Evolutionary conservation across 2,888 invertebrate genomes (phyloP).

Genomic region (Isotomurus palustris): DNA sequence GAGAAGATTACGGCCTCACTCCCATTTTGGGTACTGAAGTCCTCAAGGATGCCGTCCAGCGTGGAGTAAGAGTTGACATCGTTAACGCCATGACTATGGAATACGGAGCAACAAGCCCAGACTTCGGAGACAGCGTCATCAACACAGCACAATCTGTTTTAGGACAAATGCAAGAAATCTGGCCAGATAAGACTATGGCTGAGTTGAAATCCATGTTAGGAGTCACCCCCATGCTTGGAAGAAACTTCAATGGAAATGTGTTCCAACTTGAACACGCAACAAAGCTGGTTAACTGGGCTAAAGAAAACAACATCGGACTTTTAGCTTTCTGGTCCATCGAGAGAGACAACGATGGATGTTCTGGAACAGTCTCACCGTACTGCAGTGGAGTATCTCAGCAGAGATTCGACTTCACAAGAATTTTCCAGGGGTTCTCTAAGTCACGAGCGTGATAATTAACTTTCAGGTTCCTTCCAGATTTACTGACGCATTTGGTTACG

Average conservation of each 20-base stretch:
- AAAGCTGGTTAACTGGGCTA: conserved; percentile 41
- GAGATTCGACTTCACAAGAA: conserved; percentile 38
- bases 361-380: conserved; percentile 19
- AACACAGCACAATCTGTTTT: conserved; percentile 27
- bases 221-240: conserved; percentile 41
- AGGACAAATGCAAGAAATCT: conserved; percentile 41
- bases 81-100: conserved; percentile 27
- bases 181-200: conserved; percentile 39
- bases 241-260: conserved; percentile 40
- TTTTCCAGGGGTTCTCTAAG: background rate
- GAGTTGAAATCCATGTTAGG: conserved; percentile 41
- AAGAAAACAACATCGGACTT: conserved; percentile 33
- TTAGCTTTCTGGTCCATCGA: conserved; percentile 43
- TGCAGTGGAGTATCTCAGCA: conserved; percentile 36
- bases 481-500: too few relatives aligned
- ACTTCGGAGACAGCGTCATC: conserved; percentile 39
- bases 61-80: conserved; percentile 41
- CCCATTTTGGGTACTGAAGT: conserved; percentile 37
- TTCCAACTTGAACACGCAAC: conserved; percentile 29
- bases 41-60: conserved; percentile 30
- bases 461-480: too few relatives aligned
- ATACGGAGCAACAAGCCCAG: conserved; percentile 12
- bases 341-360: conserved; percentile 40
- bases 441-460: too few relatives aligned
- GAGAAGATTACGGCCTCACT: conserved; percentile 44